These are phyloP conservation scores for Cecidostiba fungosa DNA, from an alignment of 2,888 invertebrate species.

Conservation along the genomic window DNA sequence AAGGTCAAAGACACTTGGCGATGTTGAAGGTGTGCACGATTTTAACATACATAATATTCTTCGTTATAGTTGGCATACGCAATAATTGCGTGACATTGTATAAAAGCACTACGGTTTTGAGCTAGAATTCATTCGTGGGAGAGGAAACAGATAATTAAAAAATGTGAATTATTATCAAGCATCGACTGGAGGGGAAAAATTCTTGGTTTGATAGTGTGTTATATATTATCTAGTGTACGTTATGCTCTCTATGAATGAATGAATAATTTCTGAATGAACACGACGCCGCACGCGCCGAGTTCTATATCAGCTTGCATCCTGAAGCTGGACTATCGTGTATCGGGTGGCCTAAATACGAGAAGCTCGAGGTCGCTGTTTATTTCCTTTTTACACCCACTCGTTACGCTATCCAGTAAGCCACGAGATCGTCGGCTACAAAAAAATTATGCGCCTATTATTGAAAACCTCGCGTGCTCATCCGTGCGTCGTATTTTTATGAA, in stretches of 20 bases:
- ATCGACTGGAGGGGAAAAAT: slow-evolving; percentile 57
- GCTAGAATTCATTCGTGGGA: slow-evolving; percentile 11
- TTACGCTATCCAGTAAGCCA: slow-evolving; percentile 49
- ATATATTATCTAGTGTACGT: slow-evolving; percentile 48
- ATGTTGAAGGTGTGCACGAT: too few relatives aligned
- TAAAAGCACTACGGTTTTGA: neutral
- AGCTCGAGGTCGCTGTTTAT: slow-evolving; percentile 74
- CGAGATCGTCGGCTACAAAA: slow-evolving; percentile 53
- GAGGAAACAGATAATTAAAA: slow-evolving; percentile 53
- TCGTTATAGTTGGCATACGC: neutral
- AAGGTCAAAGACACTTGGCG: too few relatives aligned
- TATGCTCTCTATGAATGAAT: slow-evolving; percentile 65
- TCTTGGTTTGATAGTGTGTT: slow-evolving; percentile 49
- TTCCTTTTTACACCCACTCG: slow-evolving; percentile 75
- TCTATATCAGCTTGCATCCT: slow-evolving; percentile 73
- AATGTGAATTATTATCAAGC: slow-evolving; percentile 40
- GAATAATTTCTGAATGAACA: slow-evolving; percentile 69
- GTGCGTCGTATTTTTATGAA: neutral
- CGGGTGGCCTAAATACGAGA: slow-evolving; percentile 75
- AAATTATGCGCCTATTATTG: slow-evolving; percentile 29
- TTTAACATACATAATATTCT: neutral
- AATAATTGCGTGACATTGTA: neutral
- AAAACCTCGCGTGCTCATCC: neutral
- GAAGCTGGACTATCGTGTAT: slow-evolving; percentile 70
- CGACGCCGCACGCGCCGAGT: slow-evolving; percentile 67